Percentiles rank a stretch among this genome's conserved stretches.
phyloP scores from a whole-genome alignment of 2,797 vertebrate genomes.

The Apodemus agrarius region DNA sequence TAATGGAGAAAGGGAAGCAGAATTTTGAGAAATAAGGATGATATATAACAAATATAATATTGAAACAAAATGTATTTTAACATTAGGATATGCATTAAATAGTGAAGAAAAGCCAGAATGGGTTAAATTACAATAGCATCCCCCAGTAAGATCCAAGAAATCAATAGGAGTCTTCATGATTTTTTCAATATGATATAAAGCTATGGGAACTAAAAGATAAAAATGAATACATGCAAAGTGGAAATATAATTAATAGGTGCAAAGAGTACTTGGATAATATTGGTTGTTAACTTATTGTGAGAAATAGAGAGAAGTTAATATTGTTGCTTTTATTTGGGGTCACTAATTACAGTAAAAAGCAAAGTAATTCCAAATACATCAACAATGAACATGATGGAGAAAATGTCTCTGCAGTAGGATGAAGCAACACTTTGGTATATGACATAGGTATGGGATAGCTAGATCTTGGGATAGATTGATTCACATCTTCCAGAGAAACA shows the following conservation, averaged over 20 bases:
- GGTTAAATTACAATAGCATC: background rate
- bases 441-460: background rate
- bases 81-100: background rate
- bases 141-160: background rate
- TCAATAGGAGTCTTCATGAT: background rate
- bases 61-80: background rate
- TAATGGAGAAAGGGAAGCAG: background rate
- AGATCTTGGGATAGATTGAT: background rate
- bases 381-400: background rate
- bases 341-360: background rate
- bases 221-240: background rate
- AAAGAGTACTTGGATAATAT: background rate
- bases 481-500: background rate
- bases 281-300: background rate
- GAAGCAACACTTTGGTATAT: background rate
- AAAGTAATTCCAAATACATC: background rate
- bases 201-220: background rate
- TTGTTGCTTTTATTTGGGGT: background rate
- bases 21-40: background rate
- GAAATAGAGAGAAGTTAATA: background rate
- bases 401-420: background rate
- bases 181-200: background rate
- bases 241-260: background rate
- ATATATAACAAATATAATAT: background rate
- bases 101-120: background rate